A percentile compares a stretch with the other conserved stretches of the same genome.
phyloP scores from a whole-genome alignment of 2,797 vertebrate genomes.

The Typhlichthys eigenmanni region DNA sequence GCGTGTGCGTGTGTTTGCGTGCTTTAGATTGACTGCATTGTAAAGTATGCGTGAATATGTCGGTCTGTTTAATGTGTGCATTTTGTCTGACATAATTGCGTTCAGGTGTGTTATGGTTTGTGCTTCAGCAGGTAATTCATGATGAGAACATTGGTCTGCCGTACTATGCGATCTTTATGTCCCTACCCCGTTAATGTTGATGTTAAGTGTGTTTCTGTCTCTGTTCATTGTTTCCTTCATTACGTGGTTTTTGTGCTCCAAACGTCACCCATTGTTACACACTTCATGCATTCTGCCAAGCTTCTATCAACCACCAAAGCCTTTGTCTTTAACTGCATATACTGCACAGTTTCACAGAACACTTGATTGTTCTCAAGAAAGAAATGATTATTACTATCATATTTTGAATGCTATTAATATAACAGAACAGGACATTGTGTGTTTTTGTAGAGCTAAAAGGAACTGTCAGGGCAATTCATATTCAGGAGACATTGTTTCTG shows the following conservation, averaged over 20 bases:
- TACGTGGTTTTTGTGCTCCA: conserved; percentile 44
- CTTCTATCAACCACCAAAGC: conserved; percentile 53
- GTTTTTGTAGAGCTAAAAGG: too few relatives aligned
- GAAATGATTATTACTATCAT: too few relatives aligned
- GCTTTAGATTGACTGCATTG: background rate
- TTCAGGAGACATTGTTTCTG: conserved; percentile 66
- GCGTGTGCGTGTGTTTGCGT: background rate
- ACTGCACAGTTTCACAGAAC: conserved; percentile 2
- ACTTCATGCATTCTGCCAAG: conserved; percentile 43
- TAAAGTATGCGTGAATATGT: background rate
- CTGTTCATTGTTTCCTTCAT: conserved; percentile 25
- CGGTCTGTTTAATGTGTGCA: conserved; percentile 17
- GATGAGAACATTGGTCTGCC: conserved; percentile 57
- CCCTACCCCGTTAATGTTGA: conserved; percentile 42
- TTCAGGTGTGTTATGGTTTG: conserved; percentile 63
- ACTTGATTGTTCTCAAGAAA: too few relatives aligned
- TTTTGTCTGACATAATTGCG: conserved; percentile 52
- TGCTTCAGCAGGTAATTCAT: conserved; percentile 71
- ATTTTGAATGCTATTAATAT: too few relatives aligned
- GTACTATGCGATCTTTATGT: conserved; percentile 45
- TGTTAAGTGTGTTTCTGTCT: conserved; percentile 66
- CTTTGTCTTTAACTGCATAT: conserved; percentile 52
- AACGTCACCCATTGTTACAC: conserved; percentile 49
- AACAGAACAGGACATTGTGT: too few relatives aligned
- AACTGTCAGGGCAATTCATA: too few relatives aligned